phyloP scores from a whole-genome alignment of 2,113 vertebrate genomes.

The Centropristis striata region DNA sequence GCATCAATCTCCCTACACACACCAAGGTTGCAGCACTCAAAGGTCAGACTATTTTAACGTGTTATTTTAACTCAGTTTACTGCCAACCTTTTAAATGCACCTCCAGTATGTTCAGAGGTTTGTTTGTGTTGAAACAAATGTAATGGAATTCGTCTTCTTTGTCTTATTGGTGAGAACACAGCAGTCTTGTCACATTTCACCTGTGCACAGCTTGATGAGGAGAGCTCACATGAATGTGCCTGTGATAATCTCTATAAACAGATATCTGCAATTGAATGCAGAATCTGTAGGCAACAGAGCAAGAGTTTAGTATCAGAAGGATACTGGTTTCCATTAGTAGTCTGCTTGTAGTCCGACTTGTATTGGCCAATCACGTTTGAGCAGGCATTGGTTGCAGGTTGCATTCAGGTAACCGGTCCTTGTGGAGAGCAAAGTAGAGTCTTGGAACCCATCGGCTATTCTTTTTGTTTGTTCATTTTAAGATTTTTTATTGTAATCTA shows the following conservation, averaged over 20 bases:
- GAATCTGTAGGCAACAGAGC: too few relatives aligned
- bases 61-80: not conserved
- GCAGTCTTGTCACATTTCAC: not conserved
- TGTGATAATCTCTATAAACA: not conserved
- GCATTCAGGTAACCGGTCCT: too few relatives aligned
- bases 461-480: too few relatives aligned
- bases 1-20: not conserved
- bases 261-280: too few relatives aligned
- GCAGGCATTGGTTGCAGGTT: too few relatives aligned
- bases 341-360: too few relatives aligned
- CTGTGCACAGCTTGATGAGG: not conserved
- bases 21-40: not conserved
- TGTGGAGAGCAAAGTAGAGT: too few relatives aligned
- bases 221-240: not conserved
- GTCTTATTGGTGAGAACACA: not conserved
- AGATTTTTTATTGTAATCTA: too few relatives aligned
- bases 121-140: not conserved
- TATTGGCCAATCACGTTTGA: too few relatives aligned
- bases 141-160: not conserved
- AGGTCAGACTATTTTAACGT: slow-evolving; percentile 7
- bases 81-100: not conserved
- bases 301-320: too few relatives aligned
- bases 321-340: too few relatives aligned
- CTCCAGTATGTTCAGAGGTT: not conserved
- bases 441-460: too few relatives aligned